Evolutionary conservation across 2,113 vertebrate genomes (phyloP).

Genomic region (Ptilorrhoa leucosticta): DNA sequence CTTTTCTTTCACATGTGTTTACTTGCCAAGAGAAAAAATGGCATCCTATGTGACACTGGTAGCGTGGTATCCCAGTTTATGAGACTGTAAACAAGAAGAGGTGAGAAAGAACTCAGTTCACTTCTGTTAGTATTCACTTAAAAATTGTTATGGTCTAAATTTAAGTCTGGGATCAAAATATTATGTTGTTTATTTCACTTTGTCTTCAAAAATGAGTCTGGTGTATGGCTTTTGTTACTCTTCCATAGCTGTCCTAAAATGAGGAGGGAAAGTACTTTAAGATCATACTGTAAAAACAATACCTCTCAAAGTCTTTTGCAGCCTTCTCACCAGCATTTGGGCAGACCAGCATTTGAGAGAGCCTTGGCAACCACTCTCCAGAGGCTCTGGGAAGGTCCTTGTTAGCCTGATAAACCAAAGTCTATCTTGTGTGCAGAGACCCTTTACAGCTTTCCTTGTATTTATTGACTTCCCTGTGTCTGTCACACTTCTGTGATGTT

Average conservation of each 20-base stretch:
- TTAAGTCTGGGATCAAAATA: not conserved
- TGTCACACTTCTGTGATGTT: not conserved
- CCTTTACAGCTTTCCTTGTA: not conserved
- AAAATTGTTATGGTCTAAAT: not conserved
- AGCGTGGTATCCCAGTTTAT: conserved; percentile 44
- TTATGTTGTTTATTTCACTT: not conserved
- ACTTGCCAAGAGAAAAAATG: conserved; percentile 61
- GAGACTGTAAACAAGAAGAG: conserved; percentile 54
- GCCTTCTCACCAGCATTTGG: not conserved
- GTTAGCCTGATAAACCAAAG: not conserved
- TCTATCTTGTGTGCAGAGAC: not conserved
- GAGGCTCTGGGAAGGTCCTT: not conserved
- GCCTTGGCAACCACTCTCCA: not conserved
- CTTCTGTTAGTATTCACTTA: conserved; percentile 6
- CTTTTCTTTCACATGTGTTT: conserved; percentile 52
- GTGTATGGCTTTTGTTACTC: not conserved
- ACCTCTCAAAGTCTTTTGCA: not conserved
- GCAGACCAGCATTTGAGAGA: not conserved
- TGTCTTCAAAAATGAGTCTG: not conserved
- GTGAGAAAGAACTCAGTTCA: not conserved
- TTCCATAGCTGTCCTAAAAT: not conserved
- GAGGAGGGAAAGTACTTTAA: not conserved
- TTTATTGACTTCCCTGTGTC: not conserved
- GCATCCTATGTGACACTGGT: conserved; percentile 57
- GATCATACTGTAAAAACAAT: not conserved